phyloP scores from a whole-genome alignment of 2,888 invertebrate species.

The Trachelus iudaicus region DNA sequence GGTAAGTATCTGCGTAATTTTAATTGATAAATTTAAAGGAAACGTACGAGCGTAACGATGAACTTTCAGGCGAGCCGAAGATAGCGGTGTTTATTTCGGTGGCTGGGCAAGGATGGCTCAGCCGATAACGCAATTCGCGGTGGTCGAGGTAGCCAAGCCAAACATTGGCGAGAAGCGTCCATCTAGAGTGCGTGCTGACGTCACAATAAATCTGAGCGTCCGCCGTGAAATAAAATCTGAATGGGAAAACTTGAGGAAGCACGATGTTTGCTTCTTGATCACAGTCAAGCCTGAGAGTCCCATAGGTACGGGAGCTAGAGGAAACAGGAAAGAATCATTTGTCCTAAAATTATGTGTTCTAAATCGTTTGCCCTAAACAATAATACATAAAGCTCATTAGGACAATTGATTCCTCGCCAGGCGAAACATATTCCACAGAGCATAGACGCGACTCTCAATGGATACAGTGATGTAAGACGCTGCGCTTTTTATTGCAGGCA shows the following conservation, averaged over 20 bases:
- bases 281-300: conserved; percentile 87
- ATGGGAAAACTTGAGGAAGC: conserved; percentile 96
- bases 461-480: neutral
- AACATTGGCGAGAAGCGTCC: conserved; percentile 95
- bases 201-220: conserved; percentile 91
- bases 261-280: conserved; percentile 97
- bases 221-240: conserved; percentile 92
- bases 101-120: conserved; percentile 99
- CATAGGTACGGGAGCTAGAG: conserved; percentile 72
- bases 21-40: neutral
- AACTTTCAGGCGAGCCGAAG: conserved; percentile 81
- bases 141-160: conserved; percentile 94
- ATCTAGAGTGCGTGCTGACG: conserved; percentile 94
- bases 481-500: conserved; percentile 67
- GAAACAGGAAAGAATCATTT: too few relatives aligned
- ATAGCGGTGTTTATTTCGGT: conserved; percentile 87
- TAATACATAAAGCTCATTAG: too few relatives aligned
- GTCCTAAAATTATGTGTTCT: too few relatives aligned
- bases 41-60: neutral
- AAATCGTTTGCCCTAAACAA: too few relatives aligned
- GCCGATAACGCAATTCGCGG: conserved; percentile 90
- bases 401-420: too few relatives aligned
- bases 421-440: neutral
- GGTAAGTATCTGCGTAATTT: conserved; percentile 69
- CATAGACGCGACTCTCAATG: neutral